These are phyloP conservation scores for Myripristis jacobus DNA, from an alignment of 2,797 vertebrate species.

Conservation along the genomic window DNA sequence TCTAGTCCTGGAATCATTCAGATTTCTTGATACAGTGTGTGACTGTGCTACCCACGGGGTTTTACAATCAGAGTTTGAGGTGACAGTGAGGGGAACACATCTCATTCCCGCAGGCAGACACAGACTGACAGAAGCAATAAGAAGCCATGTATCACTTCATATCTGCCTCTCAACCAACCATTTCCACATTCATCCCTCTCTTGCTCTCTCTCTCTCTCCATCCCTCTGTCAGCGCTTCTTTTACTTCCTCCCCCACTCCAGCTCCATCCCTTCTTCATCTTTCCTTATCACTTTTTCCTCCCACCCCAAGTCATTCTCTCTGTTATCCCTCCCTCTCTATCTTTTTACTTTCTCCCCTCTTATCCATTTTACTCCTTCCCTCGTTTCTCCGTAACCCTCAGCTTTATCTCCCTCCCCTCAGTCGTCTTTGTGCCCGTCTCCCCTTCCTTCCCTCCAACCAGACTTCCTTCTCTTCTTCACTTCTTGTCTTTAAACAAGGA, in stretches of 20 bases:
- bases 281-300: not conserved
- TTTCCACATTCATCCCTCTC: slow-evolving; percentile 27
- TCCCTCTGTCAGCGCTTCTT: too few relatives aligned
- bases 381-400: not conserved
- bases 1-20: slow-evolving; percentile 33
- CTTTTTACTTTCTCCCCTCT: not conserved
- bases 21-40: slow-evolving; percentile 43
- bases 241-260: not conserved
- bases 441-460: slow-evolving; percentile 13
- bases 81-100: slow-evolving; percentile 56
- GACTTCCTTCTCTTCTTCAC: slow-evolving; percentile 15
- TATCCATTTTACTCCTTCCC: not conserved
- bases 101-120: slow-evolving; percentile 55
- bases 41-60: slow-evolving; percentile 49
- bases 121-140: slow-evolving; percentile 77
- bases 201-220: slow-evolving; percentile 5
- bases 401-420: slow-evolving; percentile 25
- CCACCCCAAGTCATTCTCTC: not conserved
- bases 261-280: not conserved
- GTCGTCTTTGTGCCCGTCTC: not conserved
- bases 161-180: slow-evolving; percentile 50
- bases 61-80: slow-evolving; percentile 63
- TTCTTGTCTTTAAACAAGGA: slow-evolving; percentile 24
- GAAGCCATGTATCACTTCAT: slow-evolving; percentile 70
- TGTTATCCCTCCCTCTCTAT: not conserved